Conservation (phyloP, 2,113 vertebrate species). For the Semnornis frantzii region DNA sequence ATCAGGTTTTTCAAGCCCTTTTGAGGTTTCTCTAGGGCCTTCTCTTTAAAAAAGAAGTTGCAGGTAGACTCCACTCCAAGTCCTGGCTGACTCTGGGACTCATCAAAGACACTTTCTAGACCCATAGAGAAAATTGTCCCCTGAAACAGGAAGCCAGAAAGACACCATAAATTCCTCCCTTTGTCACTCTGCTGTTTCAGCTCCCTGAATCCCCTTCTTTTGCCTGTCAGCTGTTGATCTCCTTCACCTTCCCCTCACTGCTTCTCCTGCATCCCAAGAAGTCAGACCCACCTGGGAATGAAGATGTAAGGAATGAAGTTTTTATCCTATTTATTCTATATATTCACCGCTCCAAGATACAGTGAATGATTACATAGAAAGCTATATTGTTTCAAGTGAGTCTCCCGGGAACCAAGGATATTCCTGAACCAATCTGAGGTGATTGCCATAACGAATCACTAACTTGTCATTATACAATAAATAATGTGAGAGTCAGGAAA, state of each 20-base stretch:
- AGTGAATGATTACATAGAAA: not conserved
- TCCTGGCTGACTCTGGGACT: not conserved
- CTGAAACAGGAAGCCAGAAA: not conserved
- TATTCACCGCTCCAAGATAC: not conserved
- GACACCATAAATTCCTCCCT: not conserved
- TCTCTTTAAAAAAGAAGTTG: not conserved
- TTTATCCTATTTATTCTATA: not conserved
- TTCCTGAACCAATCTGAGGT: not conserved
- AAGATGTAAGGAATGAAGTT: not conserved
- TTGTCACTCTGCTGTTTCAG: not conserved
- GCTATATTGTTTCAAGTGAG: not conserved
- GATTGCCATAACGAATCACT: constrained; percentile 12
- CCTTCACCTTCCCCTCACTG: not conserved
- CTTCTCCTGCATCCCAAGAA: not conserved
- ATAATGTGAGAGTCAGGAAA: constrained; percentile 26
- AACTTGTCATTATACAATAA: constrained; percentile 13
- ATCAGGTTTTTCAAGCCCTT: not conserved
- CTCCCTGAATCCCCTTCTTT: not conserved
- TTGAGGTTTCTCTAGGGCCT: not conserved
- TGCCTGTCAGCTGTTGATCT: not conserved
- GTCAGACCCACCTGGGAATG: not conserved
- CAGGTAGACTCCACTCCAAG: not conserved
- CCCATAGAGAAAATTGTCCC: not conserved
- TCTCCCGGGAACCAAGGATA: not conserved
- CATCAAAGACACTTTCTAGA: constrained; percentile 2